These are phyloP conservation scores for Nipponacmea schrenckii DNA, from an alignment of 2,888 invertebrate species.

Conservation along the genomic window DNA sequence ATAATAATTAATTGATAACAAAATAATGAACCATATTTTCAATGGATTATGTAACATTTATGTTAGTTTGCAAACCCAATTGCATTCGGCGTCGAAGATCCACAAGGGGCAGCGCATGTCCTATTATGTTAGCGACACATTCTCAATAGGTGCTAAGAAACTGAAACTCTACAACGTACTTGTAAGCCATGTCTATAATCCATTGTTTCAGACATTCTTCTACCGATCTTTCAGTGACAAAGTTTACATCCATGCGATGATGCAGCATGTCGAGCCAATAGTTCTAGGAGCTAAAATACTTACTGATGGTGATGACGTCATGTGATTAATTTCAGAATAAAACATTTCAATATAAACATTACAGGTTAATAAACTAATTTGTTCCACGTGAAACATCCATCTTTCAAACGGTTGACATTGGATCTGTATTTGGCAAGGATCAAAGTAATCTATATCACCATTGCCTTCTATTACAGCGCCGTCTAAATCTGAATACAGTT, in stretches of 20 bases:
- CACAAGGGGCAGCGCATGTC: neutral
- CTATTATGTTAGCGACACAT: too few species aligned
- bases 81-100: neutral
- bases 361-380: slow-evolving; percentile 10
- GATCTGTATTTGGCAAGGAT: slow-evolving; percentile 10
- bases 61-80: too few species aligned
- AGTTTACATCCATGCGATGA: too few species aligned
- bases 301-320: slow-evolving; percentile 5
- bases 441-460: slow-evolving; percentile 1
- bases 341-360: slow-evolving; percentile 10
- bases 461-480: slow-evolving; percentile 17
- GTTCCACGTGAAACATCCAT: slow-evolving; percentile 12
- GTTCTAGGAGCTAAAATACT: neutral
- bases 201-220: too few species aligned
- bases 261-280: too few species aligned
- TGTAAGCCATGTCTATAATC: too few species aligned
- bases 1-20: too few species aligned
- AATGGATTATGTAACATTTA: too few species aligned
- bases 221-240: too few species aligned
- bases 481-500: neutral
- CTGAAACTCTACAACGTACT: too few species aligned
- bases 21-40: too few species aligned
- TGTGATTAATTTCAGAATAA: slow-evolving; percentile 1
- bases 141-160: too few species aligned
- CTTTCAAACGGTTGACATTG: neutral